Evolutionary conservation across 2,888 invertebrate species (phyloP).

Genomic region (Eurytoma adleriae): DNA sequence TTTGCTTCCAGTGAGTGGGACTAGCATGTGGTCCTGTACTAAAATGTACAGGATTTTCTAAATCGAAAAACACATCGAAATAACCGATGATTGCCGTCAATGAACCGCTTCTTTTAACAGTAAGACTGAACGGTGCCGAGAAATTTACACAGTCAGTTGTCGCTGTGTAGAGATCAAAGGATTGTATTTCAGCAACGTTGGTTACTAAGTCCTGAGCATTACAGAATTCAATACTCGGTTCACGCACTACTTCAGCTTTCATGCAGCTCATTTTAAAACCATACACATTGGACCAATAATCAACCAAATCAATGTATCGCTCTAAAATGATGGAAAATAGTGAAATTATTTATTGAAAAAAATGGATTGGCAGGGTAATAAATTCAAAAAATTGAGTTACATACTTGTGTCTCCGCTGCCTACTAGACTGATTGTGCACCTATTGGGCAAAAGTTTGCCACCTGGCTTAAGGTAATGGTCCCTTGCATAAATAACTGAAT

Average conservation of each 20-base stretch:
- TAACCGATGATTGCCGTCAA: conserved; percentile 92
- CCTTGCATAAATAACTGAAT: conserved; percentile 93
- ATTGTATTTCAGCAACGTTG: conserved; percentile 69
- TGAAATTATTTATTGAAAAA: background rate
- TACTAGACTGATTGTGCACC: conserved; percentile 88
- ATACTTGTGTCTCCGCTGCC: conserved; percentile 86
- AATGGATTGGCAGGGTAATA: background rate
- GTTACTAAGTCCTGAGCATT: conserved; percentile 71
- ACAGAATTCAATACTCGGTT: conserved; percentile 83
- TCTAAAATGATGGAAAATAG: conserved; percentile 74
- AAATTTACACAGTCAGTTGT: conserved; percentile 85
- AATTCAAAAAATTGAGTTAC: conserved; percentile 47
- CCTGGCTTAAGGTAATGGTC: conserved; percentile 87
- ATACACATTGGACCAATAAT: conserved; percentile 95
- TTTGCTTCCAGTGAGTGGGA: conserved; percentile 97
- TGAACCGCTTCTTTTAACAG: conserved; percentile 80
- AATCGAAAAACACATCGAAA: conserved; percentile 92
- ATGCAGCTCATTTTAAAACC: conserved; percentile 96
- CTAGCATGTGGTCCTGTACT: conserved; percentile 87
- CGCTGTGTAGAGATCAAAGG: conserved; percentile 86
- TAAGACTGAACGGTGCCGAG: conserved; percentile 82
- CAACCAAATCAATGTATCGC: conserved; percentile 84
- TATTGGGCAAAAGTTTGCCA: conserved; percentile 89
- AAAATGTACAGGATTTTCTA: conserved; percentile 82
- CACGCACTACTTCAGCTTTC: conserved; percentile 88